Base-by-base conservation (phyloP, 2,113 vertebrate species). In the Strigops habroptila region DNA sequence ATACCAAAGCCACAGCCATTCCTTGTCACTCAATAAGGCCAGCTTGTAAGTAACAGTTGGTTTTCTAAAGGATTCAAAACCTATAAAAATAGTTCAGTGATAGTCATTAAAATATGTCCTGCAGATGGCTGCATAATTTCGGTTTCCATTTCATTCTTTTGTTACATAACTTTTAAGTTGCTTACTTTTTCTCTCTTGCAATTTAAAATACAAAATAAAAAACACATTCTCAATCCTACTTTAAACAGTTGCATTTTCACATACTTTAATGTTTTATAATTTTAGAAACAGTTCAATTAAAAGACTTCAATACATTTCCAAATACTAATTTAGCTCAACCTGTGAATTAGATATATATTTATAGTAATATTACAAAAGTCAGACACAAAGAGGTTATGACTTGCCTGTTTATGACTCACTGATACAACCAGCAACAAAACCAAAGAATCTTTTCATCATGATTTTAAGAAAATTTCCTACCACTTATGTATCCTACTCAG, bases 31-130 rank as follows among this genome's bases (percentile, higher is more conserved):
- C 90, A 94, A 82, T 91, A 93, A 48, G 33, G 39, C 57, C n/a
- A 60, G 55, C 17, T 60, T 93, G 52, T 67, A 96, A 90, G 86
- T 83, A 90, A 90, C 48, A 82, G 30, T 63, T 94, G 33, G 43
- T 52, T 89, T 76, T 90, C 37, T 59, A 89, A 83, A 95, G 39
- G 63, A 68, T 85, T 71, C 53, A 65, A 79, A 89, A 60, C 87
- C 85, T 75, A 82, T 57, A 89, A 96, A 96, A 95, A 94, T 81
- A 80, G 59, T 87, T 93, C 31, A 13, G 43, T 55, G 41, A 57
- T 43, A 87, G 59, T 80, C 80, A 94, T 86, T 93, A 86, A 95
- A 95, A 82, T 85, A 94, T 46, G 46, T 86, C 43, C 87, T 84
- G 73, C 64, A 92, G 80, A 91, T 64, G 70, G 70, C 59, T 93